phyloP scores from a whole-genome alignment of 35 echinoderm and acorn worm species.

The Anneissia japonica region DNA sequence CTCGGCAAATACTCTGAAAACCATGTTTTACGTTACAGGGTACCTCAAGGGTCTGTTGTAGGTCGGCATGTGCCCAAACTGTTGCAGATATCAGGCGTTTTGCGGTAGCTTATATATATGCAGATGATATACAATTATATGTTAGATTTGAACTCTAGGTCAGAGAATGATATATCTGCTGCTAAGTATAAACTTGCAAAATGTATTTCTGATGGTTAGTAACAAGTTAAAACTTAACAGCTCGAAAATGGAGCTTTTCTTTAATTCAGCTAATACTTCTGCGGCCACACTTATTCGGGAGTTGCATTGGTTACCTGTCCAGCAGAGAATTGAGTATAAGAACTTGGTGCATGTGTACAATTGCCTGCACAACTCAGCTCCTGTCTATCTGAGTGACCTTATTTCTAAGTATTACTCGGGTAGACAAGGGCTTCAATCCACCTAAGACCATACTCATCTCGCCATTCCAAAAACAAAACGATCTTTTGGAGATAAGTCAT shows the following conservation, averaged over 20 bases:
- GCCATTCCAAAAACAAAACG: background rate
- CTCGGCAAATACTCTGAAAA: no score
- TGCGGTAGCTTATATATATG: no score
- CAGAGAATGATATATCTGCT: no score
- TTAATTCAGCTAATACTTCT: background rate
- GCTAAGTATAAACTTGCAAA: no score
- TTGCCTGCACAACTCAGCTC: background rate
- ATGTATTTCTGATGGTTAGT: background rate
- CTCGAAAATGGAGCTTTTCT: background rate
- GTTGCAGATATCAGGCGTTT: no score
- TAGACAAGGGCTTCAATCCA: background rate
- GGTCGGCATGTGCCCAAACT: no score
- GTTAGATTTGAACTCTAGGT: no score
- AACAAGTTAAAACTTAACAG: background rate
- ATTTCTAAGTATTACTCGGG: background rate
- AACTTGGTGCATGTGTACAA: constrained; percentile 41
- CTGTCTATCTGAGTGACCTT: background rate
- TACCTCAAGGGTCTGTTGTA: no score
- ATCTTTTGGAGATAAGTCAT: background rate
- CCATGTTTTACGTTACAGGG: no score
- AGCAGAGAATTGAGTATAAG: constrained; percentile 8
- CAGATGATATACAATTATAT: no score
- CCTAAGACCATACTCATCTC: background rate
- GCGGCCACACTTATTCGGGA: constrained; percentile 26
- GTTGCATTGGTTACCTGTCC: constrained; percentile 48